Conservation (phyloP, 2,888 invertebrate species). For the Lymantria monacha region DNA sequence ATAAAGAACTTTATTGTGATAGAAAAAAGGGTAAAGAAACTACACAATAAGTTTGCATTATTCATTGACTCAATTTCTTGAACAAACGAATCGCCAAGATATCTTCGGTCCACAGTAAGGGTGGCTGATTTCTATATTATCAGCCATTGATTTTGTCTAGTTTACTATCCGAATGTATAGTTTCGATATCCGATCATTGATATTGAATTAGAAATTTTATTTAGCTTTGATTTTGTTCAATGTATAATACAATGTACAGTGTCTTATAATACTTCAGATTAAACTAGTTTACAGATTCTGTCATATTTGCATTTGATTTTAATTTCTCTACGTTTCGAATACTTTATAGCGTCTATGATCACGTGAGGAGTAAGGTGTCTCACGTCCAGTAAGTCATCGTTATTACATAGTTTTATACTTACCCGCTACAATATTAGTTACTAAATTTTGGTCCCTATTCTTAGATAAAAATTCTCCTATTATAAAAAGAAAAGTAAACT, state of each 20-base stretch:
- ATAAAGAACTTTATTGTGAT: constrained; percentile 4
- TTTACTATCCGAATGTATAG: neutral
- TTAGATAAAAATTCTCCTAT: no score
- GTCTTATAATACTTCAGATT: no score
- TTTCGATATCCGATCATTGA: neutral
- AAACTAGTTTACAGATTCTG: no score
- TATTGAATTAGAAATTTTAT: neutral
- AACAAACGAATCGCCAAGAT: constrained; percentile 44
- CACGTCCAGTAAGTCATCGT: no score
- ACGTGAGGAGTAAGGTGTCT: no score
- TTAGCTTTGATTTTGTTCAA: neutral
- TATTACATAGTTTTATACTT: no score
- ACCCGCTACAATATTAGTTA: no score
- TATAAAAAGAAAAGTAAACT: no score
- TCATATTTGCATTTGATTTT: no score
- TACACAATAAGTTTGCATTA: constrained; percentile 20
- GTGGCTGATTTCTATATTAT: constrained; percentile 40
- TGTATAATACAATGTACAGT: neutral
- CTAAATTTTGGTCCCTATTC: no score
- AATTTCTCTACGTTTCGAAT: no score
- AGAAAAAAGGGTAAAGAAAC: neutral
- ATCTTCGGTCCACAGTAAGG: constrained; percentile 20
- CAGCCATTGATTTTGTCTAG: constrained; percentile 23
- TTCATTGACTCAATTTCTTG: constrained; percentile 54
- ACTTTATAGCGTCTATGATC: no score